Evolutionary conservation across 2,888 invertebrate genomes (phyloP).

Genomic region (Thyatira batis): DNA sequence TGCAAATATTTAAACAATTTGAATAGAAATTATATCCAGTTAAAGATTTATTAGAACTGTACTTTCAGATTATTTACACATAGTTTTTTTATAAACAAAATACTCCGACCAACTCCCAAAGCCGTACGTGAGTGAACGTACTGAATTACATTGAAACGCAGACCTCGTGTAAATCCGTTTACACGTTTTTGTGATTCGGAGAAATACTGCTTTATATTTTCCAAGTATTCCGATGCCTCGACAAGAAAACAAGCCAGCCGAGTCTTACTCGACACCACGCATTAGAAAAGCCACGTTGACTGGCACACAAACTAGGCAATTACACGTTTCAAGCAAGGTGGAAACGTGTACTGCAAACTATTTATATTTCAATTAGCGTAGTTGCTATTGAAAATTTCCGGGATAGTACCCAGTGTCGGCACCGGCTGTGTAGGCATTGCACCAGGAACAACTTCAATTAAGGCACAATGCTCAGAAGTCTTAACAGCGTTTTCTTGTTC

Average conservation of each 20-base stretch:
- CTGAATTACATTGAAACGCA: neutral
- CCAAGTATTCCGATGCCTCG: neutral
- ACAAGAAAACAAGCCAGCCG: neutral
- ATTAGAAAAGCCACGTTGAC: neutral
- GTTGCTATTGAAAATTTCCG: slow-evolving; percentile 20
- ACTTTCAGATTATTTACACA: neutral
- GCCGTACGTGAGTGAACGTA: neutral
- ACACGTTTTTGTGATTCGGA: neutral
- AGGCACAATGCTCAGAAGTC: slow-evolving; percentile 66
- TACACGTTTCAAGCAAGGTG: neutral
- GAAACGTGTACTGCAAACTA: slow-evolving; percentile 27
- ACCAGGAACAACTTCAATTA: slow-evolving; percentile 62
- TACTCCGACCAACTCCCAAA: neutral
- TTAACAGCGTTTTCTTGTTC: slow-evolving; percentile 70
- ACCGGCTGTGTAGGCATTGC: slow-evolving; percentile 23
- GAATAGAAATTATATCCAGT: neutral
- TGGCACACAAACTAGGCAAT: neutral
- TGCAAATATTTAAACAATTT: no score
- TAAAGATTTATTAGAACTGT: neutral
- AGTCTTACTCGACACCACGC: neutral
- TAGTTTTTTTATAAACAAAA: neutral
- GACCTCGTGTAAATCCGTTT: neutral
- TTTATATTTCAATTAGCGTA: slow-evolving; percentile 26
- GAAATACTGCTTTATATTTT: neutral
- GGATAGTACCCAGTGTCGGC: slow-evolving; percentile 15